phyloP scores from a whole-genome alignment of 1,140 invertebrate species.

The Papilio xuthus region DNA sequence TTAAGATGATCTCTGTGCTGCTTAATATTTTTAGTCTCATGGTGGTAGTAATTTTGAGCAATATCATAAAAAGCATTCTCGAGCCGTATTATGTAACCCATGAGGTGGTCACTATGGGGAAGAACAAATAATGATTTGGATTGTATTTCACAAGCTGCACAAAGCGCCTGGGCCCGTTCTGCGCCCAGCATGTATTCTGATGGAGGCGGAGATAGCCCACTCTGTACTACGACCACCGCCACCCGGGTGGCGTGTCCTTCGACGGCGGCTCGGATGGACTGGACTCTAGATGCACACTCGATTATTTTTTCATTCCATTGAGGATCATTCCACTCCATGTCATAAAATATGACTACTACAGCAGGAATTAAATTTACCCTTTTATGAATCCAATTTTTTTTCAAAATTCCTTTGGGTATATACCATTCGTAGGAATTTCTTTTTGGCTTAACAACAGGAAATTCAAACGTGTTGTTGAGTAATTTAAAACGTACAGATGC shows the following conservation, averaged over 20 bases:
- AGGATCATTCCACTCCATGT: conserved; percentile 98
- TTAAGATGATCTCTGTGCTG: conserved; percentile 95
- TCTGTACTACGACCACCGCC: conserved; percentile 94
- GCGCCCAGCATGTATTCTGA: conserved; percentile 93
- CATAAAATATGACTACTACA: conserved; percentile 96
- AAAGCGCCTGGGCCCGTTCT: conserved; percentile 94
- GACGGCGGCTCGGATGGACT: conserved; percentile 85
- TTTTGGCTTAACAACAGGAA: conserved; percentile 95
- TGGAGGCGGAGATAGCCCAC: conserved; percentile 87
- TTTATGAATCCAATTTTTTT: conserved; percentile 97
- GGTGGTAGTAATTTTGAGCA: conserved; percentile 95
- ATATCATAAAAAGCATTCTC: conserved; percentile 97
- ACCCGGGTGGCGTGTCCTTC: conserved; percentile 93
- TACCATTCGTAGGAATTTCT: conserved; percentile 97
- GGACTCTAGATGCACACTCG: conserved; percentile 95
- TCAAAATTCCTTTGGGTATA: conserved; percentile 97
- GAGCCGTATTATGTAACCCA: conserved; percentile 87
- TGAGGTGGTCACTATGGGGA: conserved; percentile 94
- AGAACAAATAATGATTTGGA: conserved; percentile 96
- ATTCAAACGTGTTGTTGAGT: conserved; percentile 89
- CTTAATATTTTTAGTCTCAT: conserved; percentile 93
- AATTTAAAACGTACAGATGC: conserved; percentile 93
- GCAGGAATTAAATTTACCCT: conserved; percentile 95
- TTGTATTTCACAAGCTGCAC: conserved; percentile 94
- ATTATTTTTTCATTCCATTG: conserved; percentile 97